phyloP scores from a whole-genome alignment of 2,888 invertebrate genomes.

The Lamellibrachia satsuma region DNA sequence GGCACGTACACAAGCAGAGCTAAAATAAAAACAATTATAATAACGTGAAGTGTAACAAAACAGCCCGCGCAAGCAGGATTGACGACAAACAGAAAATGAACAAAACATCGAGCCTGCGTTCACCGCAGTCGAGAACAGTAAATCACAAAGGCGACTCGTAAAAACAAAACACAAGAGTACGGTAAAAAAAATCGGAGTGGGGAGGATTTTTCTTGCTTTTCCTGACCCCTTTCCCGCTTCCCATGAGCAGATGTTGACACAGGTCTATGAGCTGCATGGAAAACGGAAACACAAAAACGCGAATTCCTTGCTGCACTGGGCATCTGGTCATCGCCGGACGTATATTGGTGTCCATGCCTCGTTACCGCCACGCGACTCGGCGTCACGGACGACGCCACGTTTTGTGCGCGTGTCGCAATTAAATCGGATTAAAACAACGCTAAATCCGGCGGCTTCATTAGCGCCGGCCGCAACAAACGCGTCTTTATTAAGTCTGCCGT shows the following conservation, averaged over 20 bases:
- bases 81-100: too few species aligned
- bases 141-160: too few species aligned
- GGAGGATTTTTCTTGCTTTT: too few species aligned
- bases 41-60: not conserved
- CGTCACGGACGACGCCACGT: not conserved
- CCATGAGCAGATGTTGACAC: not conserved
- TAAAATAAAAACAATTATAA: not conserved
- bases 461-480: not conserved
- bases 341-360: not conserved
- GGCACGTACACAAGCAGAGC: not conserved
- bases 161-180: too few species aligned
- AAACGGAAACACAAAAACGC: not conserved
- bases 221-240: not conserved
- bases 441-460: not conserved
- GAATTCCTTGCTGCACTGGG: too few species aligned
- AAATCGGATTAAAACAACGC: slow-evolving; percentile 1
- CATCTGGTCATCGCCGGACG: not conserved
- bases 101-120: too few species aligned
- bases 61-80: not conserved
- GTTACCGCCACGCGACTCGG: not conserved
- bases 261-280: not conserved
- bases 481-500: not conserved
- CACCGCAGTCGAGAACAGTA: too few species aligned
- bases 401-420: not conserved
- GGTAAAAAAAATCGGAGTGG: too few species aligned